Evolutionary conservation across 2,888 invertebrate genomes (phyloP).

Genomic region (Eucriotettix oculatus): DNA sequence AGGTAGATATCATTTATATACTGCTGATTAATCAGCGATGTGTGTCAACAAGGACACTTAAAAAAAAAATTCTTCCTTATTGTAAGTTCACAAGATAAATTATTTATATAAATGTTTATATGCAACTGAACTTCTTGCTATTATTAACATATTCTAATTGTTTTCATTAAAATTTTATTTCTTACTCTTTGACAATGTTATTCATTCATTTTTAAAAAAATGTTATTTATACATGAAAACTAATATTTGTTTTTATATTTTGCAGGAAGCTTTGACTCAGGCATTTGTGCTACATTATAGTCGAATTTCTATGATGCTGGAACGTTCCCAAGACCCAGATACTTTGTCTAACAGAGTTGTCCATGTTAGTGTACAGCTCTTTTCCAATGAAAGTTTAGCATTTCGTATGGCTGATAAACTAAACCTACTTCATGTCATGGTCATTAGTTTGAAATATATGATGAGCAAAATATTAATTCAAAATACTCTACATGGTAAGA

Average conservation of each 20-base stretch:
- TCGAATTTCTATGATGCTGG: constrained; percentile 80
- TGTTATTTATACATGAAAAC: too few species aligned
- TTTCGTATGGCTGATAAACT: constrained; percentile 80
- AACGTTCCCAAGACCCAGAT: constrained; percentile 71
- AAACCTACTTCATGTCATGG: constrained; percentile 84
- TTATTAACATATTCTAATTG: too few species aligned
- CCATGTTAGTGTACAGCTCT: constrained; percentile 90
- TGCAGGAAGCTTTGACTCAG: constrained; percentile 75
- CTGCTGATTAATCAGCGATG: too few species aligned
- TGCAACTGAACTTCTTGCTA: too few species aligned
- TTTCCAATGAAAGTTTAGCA: constrained; percentile 85
- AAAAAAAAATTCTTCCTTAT: too few species aligned
- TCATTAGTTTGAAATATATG: constrained; percentile 78
- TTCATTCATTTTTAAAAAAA: too few species aligned
- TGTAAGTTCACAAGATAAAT: too few species aligned
- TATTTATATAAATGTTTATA: too few species aligned
- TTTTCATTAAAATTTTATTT: too few species aligned
- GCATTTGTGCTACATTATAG: constrained; percentile 95
- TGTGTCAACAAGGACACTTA: too few species aligned
- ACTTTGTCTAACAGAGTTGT: constrained; percentile 90
- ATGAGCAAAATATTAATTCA: constrained; percentile 80
- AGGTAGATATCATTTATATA: too few species aligned
- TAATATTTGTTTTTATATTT: neutral
- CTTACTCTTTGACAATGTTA: too few species aligned
- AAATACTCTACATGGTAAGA: constrained; percentile 65